Evolutionary conservation across 2,113 vertebrate species (phyloP).

Genomic region (Bostrychus sinensis): DNA sequence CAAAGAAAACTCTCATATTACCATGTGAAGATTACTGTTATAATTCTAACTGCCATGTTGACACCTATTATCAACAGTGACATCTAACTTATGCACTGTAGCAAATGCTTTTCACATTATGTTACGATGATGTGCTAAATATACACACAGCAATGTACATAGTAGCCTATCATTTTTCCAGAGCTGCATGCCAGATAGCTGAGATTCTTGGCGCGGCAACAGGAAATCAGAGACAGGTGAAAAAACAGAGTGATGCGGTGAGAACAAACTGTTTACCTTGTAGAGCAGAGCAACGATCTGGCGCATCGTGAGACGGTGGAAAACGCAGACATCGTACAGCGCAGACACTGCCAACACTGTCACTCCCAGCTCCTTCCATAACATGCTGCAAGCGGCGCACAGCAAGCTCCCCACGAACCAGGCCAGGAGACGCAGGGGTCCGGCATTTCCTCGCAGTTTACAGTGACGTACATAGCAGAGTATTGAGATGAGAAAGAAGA

Average conservation of each 20-base stretch:
- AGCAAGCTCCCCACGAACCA: constrained; percentile 89
- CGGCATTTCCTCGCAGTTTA: constrained; percentile 50
- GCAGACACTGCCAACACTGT: constrained; percentile 94
- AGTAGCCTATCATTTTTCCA: constrained; percentile 24
- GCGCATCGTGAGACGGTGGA: constrained; percentile 87
- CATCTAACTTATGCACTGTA: constrained; percentile 12
- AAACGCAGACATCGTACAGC: constrained; percentile 91
- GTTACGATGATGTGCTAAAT: constrained; percentile 52
- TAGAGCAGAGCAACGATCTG: constrained; percentile 85
- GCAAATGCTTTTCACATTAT: constrained; percentile 53
- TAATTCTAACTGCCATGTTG: constrained; percentile 3
- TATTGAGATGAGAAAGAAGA: constrained; percentile 95
- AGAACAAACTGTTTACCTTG: constrained; percentile 84
- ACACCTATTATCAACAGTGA: background rate
- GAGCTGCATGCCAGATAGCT: constrained; percentile 12
- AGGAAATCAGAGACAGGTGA: constrained; percentile 36
- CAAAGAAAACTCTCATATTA: background rate
- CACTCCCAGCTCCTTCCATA: constrained; percentile 98
- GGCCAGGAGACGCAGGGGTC: constrained; percentile 76
- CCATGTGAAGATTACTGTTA: background rate
- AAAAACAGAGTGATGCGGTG: background rate
- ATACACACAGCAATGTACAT: constrained; percentile 8
- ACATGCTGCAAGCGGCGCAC: constrained; percentile 93
- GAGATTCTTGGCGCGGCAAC: background rate
- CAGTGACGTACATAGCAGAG: constrained; percentile 93